Conservation (phyloP, 1,140 invertebrate genomes). For the Drosophila littoralis region DNA sequence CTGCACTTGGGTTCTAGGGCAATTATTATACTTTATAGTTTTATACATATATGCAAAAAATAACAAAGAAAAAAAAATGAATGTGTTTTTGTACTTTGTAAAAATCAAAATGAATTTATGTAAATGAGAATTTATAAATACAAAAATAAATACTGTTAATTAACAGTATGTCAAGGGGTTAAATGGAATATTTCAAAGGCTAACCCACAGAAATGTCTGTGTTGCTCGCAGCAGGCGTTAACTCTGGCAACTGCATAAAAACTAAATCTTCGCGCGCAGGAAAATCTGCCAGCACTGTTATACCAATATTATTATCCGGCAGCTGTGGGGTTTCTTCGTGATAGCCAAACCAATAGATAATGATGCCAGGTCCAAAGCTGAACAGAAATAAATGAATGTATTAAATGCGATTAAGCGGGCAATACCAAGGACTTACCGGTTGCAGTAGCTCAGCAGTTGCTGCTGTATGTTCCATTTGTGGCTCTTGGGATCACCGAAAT, state of each 20-base stretch:
- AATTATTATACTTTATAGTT: slow-evolving; percentile 57
- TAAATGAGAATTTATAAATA: slow-evolving; percentile 71
- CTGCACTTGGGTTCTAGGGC: slow-evolving; percentile 36
- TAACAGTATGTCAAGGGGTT: slow-evolving; percentile 21
- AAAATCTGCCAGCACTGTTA: slow-evolving; percentile 88
- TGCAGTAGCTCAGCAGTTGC: slow-evolving; percentile 96
- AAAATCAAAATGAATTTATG: slow-evolving; percentile 49
- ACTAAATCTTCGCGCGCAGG: slow-evolving; percentile 84
- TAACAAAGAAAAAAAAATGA: too few species aligned
- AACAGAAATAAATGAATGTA: background rate
- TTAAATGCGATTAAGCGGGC: slow-evolving; percentile 8
- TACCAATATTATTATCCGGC: slow-evolving; percentile 87
- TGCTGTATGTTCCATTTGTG: slow-evolving; percentile 94
- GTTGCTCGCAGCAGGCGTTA: background rate
- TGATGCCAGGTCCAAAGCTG: slow-evolving; percentile 95
- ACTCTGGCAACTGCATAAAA: slow-evolving; percentile 66
- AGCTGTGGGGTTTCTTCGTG: slow-evolving; percentile 88
- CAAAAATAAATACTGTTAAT: slow-evolving; percentile 58
- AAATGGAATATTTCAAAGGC: background rate
- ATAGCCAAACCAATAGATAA: slow-evolving; percentile 98
- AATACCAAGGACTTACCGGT: slow-evolving; percentile 86
- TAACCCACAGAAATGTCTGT: background rate
- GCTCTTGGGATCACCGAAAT: slow-evolving; percentile 93
- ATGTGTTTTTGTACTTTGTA: slow-evolving; percentile 62
- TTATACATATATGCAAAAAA: slow-evolving; percentile 40